A percentile compares a stretch with the other conserved stretches of the same genome.
Evolutionary conservation across 92 coral and sea anemone genomes (phyloP).

Genomic region (Heteractis magnifica): DNA sequence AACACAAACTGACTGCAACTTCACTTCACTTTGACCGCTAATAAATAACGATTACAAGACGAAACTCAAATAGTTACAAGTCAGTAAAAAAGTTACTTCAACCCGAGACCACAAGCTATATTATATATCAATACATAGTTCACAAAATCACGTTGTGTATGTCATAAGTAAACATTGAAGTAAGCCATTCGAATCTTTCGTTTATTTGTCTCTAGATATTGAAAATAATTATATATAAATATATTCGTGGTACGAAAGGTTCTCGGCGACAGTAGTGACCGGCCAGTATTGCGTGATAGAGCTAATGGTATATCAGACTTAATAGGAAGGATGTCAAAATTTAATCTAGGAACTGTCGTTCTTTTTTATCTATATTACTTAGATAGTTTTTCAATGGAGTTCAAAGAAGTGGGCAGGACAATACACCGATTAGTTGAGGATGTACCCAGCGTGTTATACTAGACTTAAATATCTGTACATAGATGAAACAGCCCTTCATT

Average conservation of each 20-base stretch:
- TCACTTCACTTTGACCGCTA: not conserved
- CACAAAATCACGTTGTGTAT: not conserved
- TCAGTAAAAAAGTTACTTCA: not conserved
- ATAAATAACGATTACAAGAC: not conserved
- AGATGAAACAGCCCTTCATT: not conserved
- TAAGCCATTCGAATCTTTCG: not conserved
- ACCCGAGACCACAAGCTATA: not conserved
- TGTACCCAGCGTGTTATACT: not conserved
- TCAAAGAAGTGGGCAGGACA: slow-evolving; percentile 6
- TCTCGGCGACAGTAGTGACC: not conserved
- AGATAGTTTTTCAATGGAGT: not conserved
- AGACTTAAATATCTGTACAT: slow-evolving; percentile 7
- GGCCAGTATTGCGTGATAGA: no score
- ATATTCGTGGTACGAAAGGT: not conserved
- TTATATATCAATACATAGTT: not conserved
- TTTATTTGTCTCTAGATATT: not conserved
- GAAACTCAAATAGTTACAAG: not conserved
- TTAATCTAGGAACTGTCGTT: not conserved
- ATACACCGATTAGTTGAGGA: not conserved
- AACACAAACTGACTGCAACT: not conserved
- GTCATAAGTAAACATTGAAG: not conserved
- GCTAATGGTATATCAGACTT: no score
- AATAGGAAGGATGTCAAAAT: no score
- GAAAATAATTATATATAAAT: not conserved
- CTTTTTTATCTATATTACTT: not conserved